Conservation (phyloP, 2,797 vertebrate species). For the Bryconaethiops microstoma region DNA sequence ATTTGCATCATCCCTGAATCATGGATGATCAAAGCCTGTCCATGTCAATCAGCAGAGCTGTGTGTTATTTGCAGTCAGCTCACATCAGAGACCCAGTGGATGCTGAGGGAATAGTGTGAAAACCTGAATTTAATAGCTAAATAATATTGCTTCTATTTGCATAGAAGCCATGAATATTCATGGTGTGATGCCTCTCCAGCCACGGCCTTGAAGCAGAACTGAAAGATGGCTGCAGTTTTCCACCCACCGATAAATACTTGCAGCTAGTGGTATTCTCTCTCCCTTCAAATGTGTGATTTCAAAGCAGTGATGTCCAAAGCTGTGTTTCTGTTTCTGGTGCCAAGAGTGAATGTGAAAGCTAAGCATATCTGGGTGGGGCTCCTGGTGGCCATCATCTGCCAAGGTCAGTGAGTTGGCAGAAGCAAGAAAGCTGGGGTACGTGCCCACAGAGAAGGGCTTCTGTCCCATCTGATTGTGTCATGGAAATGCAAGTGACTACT, state of each 20-base stretch:
- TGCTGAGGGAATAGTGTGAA: conserved; percentile 30
- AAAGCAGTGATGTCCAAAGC: conserved; percentile 9
- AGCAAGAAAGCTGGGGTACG: conserved; percentile 64
- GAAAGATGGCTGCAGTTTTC: neutral
- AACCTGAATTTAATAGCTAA: conserved; percentile 20
- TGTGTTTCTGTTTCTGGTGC: conserved; percentile 32
- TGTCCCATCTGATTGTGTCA: conserved; percentile 66
- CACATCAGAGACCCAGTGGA: conserved; percentile 6
- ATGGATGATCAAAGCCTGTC: conserved; percentile 14
- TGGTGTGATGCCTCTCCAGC: neutral
- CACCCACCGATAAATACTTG: neutral
- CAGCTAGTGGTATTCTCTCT: neutral
- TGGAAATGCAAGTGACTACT: conserved; percentile 50
- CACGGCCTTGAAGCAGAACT: conserved; percentile 11
- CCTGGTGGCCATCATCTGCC: conserved; percentile 59
- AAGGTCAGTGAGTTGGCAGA: conserved; percentile 63
- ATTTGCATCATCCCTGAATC: conserved; percentile 1
- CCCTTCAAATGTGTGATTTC: conserved; percentile 9
- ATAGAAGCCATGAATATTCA: conserved; percentile 33
- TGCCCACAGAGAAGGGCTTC: conserved; percentile 52
- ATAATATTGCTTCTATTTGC: conserved; percentile 11
- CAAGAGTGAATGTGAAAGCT: conserved; percentile 46
- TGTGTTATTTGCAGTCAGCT: neutral
- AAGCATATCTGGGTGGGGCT: conserved; percentile 43
- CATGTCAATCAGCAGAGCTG: conserved; percentile 17